phyloP scores from a whole-genome alignment of 2,797 vertebrate genomes.

The Mareca penelope region DNA sequence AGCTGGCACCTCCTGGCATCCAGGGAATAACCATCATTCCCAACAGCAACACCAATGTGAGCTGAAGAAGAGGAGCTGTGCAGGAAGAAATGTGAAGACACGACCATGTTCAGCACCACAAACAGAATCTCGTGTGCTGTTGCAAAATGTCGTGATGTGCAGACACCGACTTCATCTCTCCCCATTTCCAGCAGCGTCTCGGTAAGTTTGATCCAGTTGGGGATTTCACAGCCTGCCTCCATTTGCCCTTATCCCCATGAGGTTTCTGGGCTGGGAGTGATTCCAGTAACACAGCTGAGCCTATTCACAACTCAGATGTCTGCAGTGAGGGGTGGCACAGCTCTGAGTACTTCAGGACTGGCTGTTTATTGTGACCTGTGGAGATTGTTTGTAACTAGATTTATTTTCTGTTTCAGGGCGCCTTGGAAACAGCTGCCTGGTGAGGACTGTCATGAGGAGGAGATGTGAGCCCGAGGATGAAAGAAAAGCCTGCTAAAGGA shows the following conservation, averaged over 20 bases:
- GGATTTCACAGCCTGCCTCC: background rate
- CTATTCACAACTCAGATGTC: background rate
- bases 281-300: background rate
- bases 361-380: background rate
- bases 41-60: background rate
- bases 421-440: background rate
- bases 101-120: background rate
- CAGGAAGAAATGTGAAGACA: background rate
- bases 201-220: slow-evolving; percentile 34
- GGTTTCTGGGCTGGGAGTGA: background rate
- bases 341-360: background rate
- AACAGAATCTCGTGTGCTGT: background rate
- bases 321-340: background rate
- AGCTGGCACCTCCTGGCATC: background rate
- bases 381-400: background rate
- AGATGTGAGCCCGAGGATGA: background rate
- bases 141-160: background rate
- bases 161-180: background rate
- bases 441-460: background rate
- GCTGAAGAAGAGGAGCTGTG: background rate
- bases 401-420: slow-evolving; percentile 51
- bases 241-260: background rate
- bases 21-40: background rate
- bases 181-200: background rate
- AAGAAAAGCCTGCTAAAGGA: background rate